Percentiles rank a stretch among this genome's conserved stretches.
Evolutionary conservation across 2,888 invertebrate species (phyloP).

Genomic region (Atherix ibis): DNA sequence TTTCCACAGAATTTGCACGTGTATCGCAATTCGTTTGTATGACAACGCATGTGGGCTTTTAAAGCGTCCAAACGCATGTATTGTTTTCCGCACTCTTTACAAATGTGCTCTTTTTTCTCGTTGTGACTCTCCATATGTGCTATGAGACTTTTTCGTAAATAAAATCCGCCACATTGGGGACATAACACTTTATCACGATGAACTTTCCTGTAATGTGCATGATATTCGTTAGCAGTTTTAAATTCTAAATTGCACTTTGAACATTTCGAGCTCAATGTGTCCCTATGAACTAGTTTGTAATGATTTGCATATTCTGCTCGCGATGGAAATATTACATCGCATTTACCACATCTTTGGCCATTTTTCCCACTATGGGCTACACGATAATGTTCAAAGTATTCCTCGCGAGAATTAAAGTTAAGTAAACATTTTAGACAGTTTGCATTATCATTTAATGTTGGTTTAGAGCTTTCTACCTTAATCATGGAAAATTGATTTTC

Average conservation of each 20-base stretch:
- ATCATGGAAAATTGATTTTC: no score
- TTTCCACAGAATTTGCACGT: constrained; percentile 7
- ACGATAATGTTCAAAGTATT: no score
- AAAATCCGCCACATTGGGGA: not conserved
- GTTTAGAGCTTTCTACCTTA: no score
- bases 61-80: constrained; percentile 3
- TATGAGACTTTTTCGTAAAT: not conserved
- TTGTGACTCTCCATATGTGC: not conserved
- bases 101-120: not conserved
- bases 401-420: no score
- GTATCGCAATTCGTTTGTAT: constrained; percentile 5
- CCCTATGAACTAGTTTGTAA: no score
- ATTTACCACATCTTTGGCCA: no score
- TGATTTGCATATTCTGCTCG: no score
- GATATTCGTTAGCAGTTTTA: not conserved
- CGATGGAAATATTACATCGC: no score
- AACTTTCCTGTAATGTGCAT: not conserved
- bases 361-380: no score
- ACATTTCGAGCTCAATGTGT: no score
- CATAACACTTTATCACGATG: not conserved
- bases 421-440: no score
- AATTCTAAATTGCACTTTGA: not conserved
- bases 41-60: constrained; percentile 4
- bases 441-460: no score
- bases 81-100: constrained; percentile 4